Evolutionary conservation across 2,113 vertebrate species (phyloP), one percentile per base, ranked within the genome.

Genomic region (Chaetodon auriga): DNA sequence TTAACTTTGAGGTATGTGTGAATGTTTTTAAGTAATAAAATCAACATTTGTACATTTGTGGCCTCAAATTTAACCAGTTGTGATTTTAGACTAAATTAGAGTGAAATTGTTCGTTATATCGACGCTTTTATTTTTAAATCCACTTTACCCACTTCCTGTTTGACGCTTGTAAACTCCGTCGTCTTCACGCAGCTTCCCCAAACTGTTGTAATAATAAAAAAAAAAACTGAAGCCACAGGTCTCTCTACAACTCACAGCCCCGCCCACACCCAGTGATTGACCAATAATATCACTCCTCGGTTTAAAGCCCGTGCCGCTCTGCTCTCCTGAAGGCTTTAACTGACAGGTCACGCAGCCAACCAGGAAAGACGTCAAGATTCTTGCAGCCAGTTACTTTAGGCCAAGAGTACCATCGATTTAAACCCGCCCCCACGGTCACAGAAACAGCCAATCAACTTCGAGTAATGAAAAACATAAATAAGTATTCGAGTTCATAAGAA

Each of bases 371-470:
- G 19, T 46, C 0, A 11, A 6, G 13, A 49, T 45, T 48, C 0
- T 2, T 11, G 23, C 1, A 23, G 70, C 95, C 88, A 95, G 92
- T 94, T 9, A 19, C 0, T 14, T 88, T 68, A 63, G 78, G 95
- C 88, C 95, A 96, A 95, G 95, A 95, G 85, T 94, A 88, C 92
- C 58, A 90, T 70, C 25, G 1, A 25, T 0, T 21, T 36, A 23
- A 54, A 6, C 72, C 88, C 84, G 53, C 89, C 93, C 54, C 19
- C 23, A 5, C 7, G 38, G 15, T 15, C 35, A 48, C 0, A 63
- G 43, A 58, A 54, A 1, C 23, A 68, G 54, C 68, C 70, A 85
- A 87, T 83, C 48, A 78, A 7, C 23, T 18, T 1, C 13, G 6
- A 43, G 6, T 1, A 12, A 0, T 8, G 6, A 6, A 25, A 54